phyloP scores from a whole-genome alignment of 2,113 vertebrate species.

The Pedionomus torquatus region DNA sequence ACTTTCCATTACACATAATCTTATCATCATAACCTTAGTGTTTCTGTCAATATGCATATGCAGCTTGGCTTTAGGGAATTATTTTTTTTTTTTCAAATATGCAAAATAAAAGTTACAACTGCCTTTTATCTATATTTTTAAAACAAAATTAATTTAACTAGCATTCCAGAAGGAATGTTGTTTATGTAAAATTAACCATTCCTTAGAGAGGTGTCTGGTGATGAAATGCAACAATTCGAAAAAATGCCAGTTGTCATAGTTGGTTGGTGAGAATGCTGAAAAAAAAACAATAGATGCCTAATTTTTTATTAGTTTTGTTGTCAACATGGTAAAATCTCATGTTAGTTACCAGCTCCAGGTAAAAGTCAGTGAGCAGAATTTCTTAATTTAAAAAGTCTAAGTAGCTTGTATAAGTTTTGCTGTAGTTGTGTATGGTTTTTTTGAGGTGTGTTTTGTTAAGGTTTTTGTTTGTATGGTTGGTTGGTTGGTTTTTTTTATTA shows the following conservation, averaged over 20 bases:
- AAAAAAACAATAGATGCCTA: not conserved
- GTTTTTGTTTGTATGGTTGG: not conserved
- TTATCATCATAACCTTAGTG: not conserved
- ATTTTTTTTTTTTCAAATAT: not conserved
- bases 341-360: not conserved
- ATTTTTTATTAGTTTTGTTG: not conserved
- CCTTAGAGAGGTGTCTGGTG: not conserved
- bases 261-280: not conserved
- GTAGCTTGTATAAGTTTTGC: not conserved
- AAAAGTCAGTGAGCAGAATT: not conserved
- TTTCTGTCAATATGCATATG: not conserved
- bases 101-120: not conserved
- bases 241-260: not conserved
- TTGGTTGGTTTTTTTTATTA: not conserved
- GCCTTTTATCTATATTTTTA: not conserved
- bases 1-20: not conserved
- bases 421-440: not conserved
- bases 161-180: not conserved
- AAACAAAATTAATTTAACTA: not conserved
- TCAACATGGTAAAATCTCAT: not conserved
- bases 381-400: not conserved
- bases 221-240: not conserved
- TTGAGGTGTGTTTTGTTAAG: accelerated
- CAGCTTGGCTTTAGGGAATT: not conserved
- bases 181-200: not conserved